These are phyloP conservation scores for Volucella inanis DNA, from an alignment of 2,888 invertebrate species.

Conservation along the genomic window DNA sequence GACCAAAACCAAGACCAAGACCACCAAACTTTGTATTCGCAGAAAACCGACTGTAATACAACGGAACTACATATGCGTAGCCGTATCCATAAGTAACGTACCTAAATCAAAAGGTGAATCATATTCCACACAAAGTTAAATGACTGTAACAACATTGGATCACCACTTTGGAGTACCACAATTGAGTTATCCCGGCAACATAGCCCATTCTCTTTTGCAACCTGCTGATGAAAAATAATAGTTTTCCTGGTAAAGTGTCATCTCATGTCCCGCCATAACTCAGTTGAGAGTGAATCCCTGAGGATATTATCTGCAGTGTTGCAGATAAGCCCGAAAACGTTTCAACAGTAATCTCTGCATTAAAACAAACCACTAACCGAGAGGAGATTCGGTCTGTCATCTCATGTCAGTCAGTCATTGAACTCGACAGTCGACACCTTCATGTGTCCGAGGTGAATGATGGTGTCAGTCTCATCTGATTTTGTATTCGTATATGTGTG, in stretches of 20 bases:
- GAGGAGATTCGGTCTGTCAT: neutral
- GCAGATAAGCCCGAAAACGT: conserved; percentile 39
- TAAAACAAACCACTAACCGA: conserved; percentile 56
- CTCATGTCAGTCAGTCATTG: conserved; percentile 58
- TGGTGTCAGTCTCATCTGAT: neutral
- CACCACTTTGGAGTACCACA: neutral
- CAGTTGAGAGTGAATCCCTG: conserved; percentile 39
- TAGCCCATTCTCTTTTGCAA: conserved; percentile 8
- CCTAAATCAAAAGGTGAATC: conserved; percentile 32
- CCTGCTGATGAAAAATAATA: neutral
- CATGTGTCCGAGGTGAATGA: conserved; percentile 24
- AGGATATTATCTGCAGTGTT: conserved; percentile 51
- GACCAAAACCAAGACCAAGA: neutral
- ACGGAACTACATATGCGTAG: conserved; percentile 14
- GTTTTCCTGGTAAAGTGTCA: conserved; percentile 45
- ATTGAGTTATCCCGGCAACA: neutral
- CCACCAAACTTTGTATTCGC: conserved; percentile 2
- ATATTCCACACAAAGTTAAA: conserved; percentile 12
- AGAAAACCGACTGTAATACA: conserved; percentile 42
- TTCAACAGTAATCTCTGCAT: conserved; percentile 32
- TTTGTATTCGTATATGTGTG: neutral
- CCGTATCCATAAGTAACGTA: neutral
- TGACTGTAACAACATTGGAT: conserved; percentile 10
- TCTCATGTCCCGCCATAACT: conserved; percentile 21
- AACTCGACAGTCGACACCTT: conserved; percentile 41